A percentile compares a stretch with the other conserved stretches of the same genome.
These are phyloP conservation scores for Lucifuga dentata DNA, from an alignment of 2,113 vertebrate genomes.

Conservation along the genomic window DNA sequence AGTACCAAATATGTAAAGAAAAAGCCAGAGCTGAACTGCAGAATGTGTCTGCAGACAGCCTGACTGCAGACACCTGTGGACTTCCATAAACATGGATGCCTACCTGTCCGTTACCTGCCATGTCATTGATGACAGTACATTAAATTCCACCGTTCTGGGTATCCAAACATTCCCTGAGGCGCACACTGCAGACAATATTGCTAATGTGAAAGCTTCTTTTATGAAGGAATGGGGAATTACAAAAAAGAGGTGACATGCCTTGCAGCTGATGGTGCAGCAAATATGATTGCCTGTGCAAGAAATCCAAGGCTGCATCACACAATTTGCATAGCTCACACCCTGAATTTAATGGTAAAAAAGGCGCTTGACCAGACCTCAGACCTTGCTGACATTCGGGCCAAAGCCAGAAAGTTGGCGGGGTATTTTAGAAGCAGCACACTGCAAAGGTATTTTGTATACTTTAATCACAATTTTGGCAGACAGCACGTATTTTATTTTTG, in stretches of 20 bases:
- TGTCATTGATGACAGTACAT: neutral
- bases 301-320: neutral
- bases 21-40: slow-evolving; percentile 9
- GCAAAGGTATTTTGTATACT: neutral
- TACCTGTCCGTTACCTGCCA: slow-evolving; percentile 7
- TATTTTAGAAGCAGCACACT: slow-evolving; percentile 21
- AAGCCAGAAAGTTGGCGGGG: slow-evolving; percentile 1
- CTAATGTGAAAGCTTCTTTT: neutral
- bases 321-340: slow-evolving; percentile 7
- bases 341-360: slow-evolving; percentile 33
- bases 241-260: neutral
- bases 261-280: slow-evolving; percentile 5
- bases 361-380: slow-evolving; percentile 11
- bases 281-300: slow-evolving; percentile 21
- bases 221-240: slow-evolving; percentile 23
- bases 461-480: neutral
- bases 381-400: slow-evolving; percentile 6
- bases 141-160: slow-evolving; percentile 1
- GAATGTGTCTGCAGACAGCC: too few relatives aligned
- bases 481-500: neutral
- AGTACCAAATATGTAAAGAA: neutral
- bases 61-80: too few relatives aligned
- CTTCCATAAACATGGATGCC: slow-evolving; percentile 18
- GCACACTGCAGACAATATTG: slow-evolving; percentile 8
- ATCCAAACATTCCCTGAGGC: slow-evolving; percentile 1